Base-by-base conservation (phyloP, 1,140 invertebrate species). In the Thereuonema tuberculata region DNA sequence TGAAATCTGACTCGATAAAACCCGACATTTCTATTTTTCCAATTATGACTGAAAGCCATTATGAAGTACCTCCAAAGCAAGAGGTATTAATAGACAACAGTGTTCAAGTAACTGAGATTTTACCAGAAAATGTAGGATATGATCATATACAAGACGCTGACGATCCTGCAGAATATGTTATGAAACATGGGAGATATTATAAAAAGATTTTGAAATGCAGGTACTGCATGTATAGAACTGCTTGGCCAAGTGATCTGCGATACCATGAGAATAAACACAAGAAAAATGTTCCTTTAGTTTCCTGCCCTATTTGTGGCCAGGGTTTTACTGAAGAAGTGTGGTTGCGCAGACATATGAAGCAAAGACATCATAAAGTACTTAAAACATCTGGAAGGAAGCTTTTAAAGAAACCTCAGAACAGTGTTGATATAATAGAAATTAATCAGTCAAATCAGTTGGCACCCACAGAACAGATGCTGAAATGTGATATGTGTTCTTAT, bases 401-500 rank as follows among this genome's bases (percentile, higher is more conserved):
- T n/a, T n/a, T n/a, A n/a, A n/a, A n/a, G n/a, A n/a, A n/a, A n/a
- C n/a, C n/a, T n/a, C n/a, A n/a, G n/a, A n/a, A n/a, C n/a, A n/a
- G n/a, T n/a, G n/a, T n/a, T n/a, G n/a, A n/a, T n/a, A n/a, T n/a
- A n/a, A n/a, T n/a, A n/a, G n/a, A n/a, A n/a, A n/a, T n/a, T n/a
- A n/a, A n/a, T n/a, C n/a, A n/a, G n/a, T n/a, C n/a, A n/a, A n/a
- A n/a, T n/a, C n/a, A n/a, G n/a, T n/a, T n/a, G n/a, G n/a, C n/a
- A n/a, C n/a, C n/a, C n/a, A n/a, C n/a, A n/a, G n/a, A n/a, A n/a
- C n/a, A n/a, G n/a, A n/a, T n/a, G n/a, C 21, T 62, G 26, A 12
- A 54, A 15, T 57, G 52, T 29, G 21, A 31, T 17, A 20, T 55
- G 25, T 43, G 56, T 21, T 12, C 62, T 62, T 52, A 88, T 68